Evolutionary conservation across 2,888 invertebrate species (phyloP), one percentile per base, ranked within the genome.

Genomic region (Drosophila helvetica): DNA sequence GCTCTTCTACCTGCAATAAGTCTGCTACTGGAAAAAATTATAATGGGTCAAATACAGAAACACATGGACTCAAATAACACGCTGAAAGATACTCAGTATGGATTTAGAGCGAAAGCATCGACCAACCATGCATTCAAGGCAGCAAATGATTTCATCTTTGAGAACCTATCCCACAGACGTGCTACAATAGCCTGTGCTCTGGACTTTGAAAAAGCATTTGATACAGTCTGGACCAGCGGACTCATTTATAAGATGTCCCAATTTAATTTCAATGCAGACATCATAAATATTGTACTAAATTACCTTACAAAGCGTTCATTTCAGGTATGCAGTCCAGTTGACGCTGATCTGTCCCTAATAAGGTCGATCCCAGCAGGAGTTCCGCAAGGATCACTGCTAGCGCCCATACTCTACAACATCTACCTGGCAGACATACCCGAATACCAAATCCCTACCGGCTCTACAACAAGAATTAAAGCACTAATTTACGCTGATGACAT

Each of bases 121-220:
- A 46, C 17, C 17, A 57, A 22, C 22, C 30, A 57, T 15, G 3
- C 25, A n/a, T 38, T 65, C 12, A 27, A 48, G 5, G 45, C 30
- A 12, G 50, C 46, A 1, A 53, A 55, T 10, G 9, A 51, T 0
- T 68, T 62, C 3, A 53, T 62, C 0, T 53, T 18, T 7, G 30
- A 10, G 1, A 68, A 57, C n/a, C 1, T 68, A 1, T 10, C n/a
- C 9, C n/a, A 19, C n/a, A 61, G 12, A 27, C 51, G 52, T 3
- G 42, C 61, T 1, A 57, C 52, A 9, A 67, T 67, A 9, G 60
- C 61, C 3, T 60, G 60, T 10, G 61, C 55, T 8, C 47, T 67
- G 1, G 61, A 67, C 8, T 67, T 67, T 6, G n/a, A n/a, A n/a
- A n/a, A 58, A 3, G 63, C 59, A 63, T n/a, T n/a, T n/a, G n/a